Evolutionary conservation across 1,140 invertebrate species (phyloP), one percentile per base, ranked within the genome.

Genomic region (Semibalanus balanoides): DNA sequence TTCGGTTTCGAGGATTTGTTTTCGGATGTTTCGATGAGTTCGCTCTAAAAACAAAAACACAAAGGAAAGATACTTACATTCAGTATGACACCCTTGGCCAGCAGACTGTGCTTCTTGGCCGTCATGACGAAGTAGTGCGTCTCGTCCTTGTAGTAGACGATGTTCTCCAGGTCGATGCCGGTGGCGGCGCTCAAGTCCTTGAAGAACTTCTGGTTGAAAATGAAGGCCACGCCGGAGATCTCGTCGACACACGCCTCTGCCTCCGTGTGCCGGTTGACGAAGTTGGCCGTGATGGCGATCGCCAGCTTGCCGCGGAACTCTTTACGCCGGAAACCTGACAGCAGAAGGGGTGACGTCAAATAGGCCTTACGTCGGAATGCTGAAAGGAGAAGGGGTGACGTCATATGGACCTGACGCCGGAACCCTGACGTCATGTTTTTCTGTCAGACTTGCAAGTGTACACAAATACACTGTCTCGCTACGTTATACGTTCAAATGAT

Each of bases 41-140:
- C n/a, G n/a, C n/a, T n/a, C n/a, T n/a, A n/a, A n/a, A n/a, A n/a
- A n/a, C n/a, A n/a, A n/a, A n/a, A n/a, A n/a, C n/a, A n/a, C n/a
- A n/a, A n/a, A n/a, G n/a, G n/a, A n/a, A n/a, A n/a, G n/a, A n/a
- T 29, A 82, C 81, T 82, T 83, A 91, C 92, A 84, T 92, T 87
- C 76, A 92, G 85, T 76, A 98, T 91, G 28, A 98, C 96, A 27
- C 93, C 91, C 83, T 96, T 96, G 80, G 93, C 90, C 31, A 97
- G 88, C 69, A 98, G 87, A 86, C 93, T 96, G 77, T 92, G 90
- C 85, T 99, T 99, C 84, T 98, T 99, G 30, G 97, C 97, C 27
- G 97, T 99, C 97, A 99, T 99, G 0, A 99, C 97, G 86, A 99
- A 99, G 83, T 99, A 99, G 84, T 99, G 97, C 0, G 97, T 99